Evolutionary conservation across 2,113 vertebrate species (phyloP).

Genomic region (Capra hircus): DNA sequence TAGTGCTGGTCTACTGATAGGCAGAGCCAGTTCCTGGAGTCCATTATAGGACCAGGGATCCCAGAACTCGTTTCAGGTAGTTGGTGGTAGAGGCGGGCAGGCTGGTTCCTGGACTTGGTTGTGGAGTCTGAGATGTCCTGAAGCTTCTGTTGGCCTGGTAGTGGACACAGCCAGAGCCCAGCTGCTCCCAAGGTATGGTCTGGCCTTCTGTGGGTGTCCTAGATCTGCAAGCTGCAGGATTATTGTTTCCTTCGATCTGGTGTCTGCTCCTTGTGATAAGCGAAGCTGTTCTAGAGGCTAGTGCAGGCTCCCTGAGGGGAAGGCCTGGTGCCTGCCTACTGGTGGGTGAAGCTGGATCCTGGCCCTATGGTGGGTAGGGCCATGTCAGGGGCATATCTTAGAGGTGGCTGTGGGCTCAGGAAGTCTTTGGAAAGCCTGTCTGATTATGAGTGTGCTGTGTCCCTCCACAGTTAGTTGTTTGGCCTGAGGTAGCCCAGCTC

Average conservation of each 20-base stretch:
- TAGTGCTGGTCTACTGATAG: not conserved
- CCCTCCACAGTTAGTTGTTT: not conserved
- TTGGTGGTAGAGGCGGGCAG: not conserved
- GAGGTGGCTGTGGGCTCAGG: not conserved
- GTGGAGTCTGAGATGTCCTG: not conserved
- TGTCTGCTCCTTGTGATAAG: not conserved
- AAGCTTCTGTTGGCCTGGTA: not conserved
- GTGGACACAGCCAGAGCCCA: not conserved
- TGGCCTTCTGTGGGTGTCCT: not conserved
- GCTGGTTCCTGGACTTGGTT: not conserved
- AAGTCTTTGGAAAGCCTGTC: not conserved
- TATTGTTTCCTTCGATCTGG: not conserved
- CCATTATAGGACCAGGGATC: not conserved
- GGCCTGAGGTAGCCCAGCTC: not conserved
- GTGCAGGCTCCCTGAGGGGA: not conserved
- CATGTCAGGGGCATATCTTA: not conserved
- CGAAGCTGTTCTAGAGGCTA: not conserved
- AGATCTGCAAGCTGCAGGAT: not conserved
- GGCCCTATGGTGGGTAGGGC: not conserved
- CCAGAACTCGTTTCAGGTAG: not conserved
- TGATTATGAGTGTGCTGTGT: not conserved
- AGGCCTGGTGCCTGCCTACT: not conserved
- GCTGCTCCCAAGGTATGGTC: not conserved
- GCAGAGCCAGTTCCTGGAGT: not conserved
- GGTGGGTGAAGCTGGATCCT: not conserved